Base-by-base conservation (phyloP, 2,888 invertebrate species). In the Salticus scenicus region DNA sequence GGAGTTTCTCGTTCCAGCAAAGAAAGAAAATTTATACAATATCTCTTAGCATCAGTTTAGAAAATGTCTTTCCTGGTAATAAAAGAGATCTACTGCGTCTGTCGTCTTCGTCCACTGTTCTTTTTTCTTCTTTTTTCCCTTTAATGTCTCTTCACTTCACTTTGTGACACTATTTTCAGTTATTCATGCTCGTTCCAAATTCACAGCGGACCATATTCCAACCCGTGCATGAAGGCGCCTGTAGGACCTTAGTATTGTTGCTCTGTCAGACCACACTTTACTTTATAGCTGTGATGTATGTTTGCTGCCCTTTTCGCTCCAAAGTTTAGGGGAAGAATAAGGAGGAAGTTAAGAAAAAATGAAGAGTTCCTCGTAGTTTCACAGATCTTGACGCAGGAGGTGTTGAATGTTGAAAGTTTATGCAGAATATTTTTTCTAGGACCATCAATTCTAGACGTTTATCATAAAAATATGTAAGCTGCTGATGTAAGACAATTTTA, bases 191-290 rank as follows among this genome's bases (percentile, higher is more conserved):
- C 57, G 57, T 24, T 64, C 69, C 30, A 79, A 47, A 79, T 79
- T 79, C 81, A 81, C 74, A 37, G 31, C 51, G 37, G 28, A 33
- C 28, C n/a, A 5, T 66, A 1, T 66, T 51, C 76, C 42, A 47
- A 76, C 27, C 71, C 71, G 76, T 51, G 82, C 82, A 71, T 71
- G 63, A 69, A 77, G 77, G 83, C 83, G 77, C 83, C 83, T 77
- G 28, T 30, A 33, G 76, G 82, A 63, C 73, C 24, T 69, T 37
- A 30, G 70, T 27, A 82, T 82, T 82, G 81, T 82, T 82, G 81
- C 81, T n/a, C 67, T 33, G 69, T 71, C 71, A 71, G 28, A 2
- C 20, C 71, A 33, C 41, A 20, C 24, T 37, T 41, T 69, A 33
- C 20, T 37, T 41, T 24, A 20, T 37, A 17, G 17, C 31, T 31